Evolutionary conservation across 53 echinoderm and acorn worm species (phyloP), one percentile per base, ranked within the genome.

Genomic region (Antedon mediterranea): DNA sequence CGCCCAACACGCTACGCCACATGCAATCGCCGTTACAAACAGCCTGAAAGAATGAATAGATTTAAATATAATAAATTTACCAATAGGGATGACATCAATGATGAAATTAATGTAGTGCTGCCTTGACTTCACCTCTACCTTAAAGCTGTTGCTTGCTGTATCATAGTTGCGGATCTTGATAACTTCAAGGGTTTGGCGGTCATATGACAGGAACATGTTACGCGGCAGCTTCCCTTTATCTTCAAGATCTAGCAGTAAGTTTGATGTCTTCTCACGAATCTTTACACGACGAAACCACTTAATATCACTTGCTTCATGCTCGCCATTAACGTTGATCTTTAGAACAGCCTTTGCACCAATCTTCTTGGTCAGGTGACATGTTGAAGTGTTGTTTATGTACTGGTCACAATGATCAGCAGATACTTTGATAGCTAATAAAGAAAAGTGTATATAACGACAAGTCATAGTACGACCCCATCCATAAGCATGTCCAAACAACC

Each of bases 251-350:
- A 86, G 33, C 73, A 43, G 74, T 30, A 86, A 43, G 29, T 81
- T 13, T 34, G 31, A 44, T 15, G 74, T 28, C 30, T 81, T 77
- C 15, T 72, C 57, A 57, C 9, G 78, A 30, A 82, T 30, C 34
- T 86, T 86, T 28, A 86, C 33, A 30, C 82, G 81, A 9, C 86
- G 82, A 73, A 43, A 86, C 86, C 86, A 86, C 57, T 57, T 57
- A 23, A 57, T 57, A 18, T 57, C 57, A 57, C 23, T 26, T 57
- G 57, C 13, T 57, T 57, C 23, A 26, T 57, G 57, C 20, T 18
- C 18, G 20, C 20, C 57, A 18, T 57, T 6, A 2, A 57, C 18
- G 57, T 57, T 57, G 11, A 57, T 57, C 57, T 57, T 57, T 2
- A 57, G 57, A 23, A 18, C 23, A 3, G 26, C 57, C 57, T 57